phyloP scores from a whole-genome alignment of 1,140 invertebrate species.

The Aphelenchoides fujianensis region DNA sequence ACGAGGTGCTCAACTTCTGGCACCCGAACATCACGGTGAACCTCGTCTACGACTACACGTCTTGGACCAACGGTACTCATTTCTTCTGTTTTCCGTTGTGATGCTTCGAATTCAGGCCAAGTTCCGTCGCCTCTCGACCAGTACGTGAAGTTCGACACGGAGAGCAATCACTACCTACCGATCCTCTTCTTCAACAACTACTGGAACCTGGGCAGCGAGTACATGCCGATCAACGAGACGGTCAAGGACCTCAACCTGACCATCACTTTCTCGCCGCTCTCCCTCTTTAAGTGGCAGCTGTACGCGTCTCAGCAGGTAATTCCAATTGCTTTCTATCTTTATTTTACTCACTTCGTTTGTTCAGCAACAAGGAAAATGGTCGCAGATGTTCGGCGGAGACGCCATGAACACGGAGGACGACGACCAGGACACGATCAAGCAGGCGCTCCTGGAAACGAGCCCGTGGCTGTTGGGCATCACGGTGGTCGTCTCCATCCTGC shows the following conservation, averaged over 20 bases:
- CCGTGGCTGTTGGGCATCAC: slow-evolving; percentile 86
- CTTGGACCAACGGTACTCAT: slow-evolving; percentile 76
- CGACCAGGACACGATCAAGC: slow-evolving; percentile 94
- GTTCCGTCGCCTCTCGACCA: slow-evolving; percentile 49
- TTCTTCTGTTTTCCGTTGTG: no score
- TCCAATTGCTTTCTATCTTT: no score
- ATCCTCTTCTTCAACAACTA: slow-evolving; percentile 72
- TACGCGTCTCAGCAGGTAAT: slow-evolving; percentile 76
- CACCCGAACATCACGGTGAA: slow-evolving; percentile 97
- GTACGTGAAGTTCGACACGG: slow-evolving; percentile 75
- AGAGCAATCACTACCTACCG: slow-evolving; percentile 70
- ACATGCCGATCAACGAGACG: slow-evolving; percentile 85
- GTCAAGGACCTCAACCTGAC: slow-evolving; percentile 67
- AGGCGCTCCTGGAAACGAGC: slow-evolving; percentile 92
- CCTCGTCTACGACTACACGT: slow-evolving; percentile 86
- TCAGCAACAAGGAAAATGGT: slow-evolving; percentile 66
- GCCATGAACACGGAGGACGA: slow-evolving; percentile 68
- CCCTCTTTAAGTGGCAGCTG: slow-evolving; percentile 94
- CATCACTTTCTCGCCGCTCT: slow-evolving; percentile 87
- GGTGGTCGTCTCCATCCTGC: slow-evolving; percentile 84
- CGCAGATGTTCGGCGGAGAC: slow-evolving; percentile 66
- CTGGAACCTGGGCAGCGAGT: slow-evolving; percentile 88
- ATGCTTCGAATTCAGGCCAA: no score
- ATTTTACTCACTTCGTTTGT: no score
- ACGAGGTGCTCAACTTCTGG: slow-evolving; percentile 93